Evolutionary conservation across 2,888 invertebrate genomes (phyloP), one percentile per base, ranked within the genome.

Genomic region (Lumbricus terrestris): DNA sequence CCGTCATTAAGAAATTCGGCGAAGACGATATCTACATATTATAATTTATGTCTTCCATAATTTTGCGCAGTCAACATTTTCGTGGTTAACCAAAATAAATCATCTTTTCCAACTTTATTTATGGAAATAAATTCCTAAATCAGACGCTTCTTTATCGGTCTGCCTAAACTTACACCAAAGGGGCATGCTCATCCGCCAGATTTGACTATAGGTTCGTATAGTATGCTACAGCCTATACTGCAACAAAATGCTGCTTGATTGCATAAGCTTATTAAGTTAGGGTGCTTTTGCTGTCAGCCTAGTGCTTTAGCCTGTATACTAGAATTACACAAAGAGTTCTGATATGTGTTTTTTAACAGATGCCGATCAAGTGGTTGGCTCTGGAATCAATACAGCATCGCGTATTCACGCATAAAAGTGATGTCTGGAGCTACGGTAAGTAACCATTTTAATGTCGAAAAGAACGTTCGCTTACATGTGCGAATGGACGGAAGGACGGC

Each of bases 351-450:
- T 89, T 69, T 89, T n/a, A 33, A 54, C 69, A 91, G 91, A 88
- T 91, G 90, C 91, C 91, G 20, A 90, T 91, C 29, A 91, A 91
- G 95, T 99, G 99, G 99, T 95, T 99, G 91, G 99, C 99, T 0
- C 95, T 99, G 40, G 99, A 99, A 95, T 99, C 98, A 94, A 98
- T 99, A 92, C 97, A 97, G 93, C 97, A 98, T 94, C 96, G 98
- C 90, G 97, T 98, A 91, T 99, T 99, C 95, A 99, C 98, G 0
- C 98, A 99, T 95, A 99, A 99, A 94, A 98, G 98, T 92, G 99
- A 99, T 94, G 98, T 99, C 0, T 99, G 99, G 91, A 91, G 90
- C 38, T 91, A 89, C 88, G 91, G 91, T 91, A 69, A 82, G 90
- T n/a, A 13, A 6, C 3, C 35, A 8, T n/a, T n/a, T n/a, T 37